phyloP scores from a whole-genome alignment of 2,113 vertebrate genomes.

The Zonotrichia leucophrys region DNA sequence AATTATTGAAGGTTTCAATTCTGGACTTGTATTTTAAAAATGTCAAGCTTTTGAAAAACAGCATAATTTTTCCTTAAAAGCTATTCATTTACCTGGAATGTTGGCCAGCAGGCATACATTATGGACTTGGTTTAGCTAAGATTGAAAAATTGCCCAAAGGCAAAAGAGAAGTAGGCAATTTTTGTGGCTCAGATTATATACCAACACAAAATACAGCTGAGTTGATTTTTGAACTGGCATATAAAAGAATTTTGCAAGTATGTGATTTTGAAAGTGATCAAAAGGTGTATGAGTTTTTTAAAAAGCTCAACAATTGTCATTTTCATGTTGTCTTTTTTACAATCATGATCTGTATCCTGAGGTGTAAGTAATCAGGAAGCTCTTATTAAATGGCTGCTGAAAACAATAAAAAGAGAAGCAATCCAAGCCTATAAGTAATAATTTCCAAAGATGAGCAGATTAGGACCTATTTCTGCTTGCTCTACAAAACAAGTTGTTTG shows the following conservation, averaged over 20 bases:
- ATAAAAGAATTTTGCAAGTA: conserved; percentile 38
- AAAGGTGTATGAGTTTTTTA: conserved; percentile 17
- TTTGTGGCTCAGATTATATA: conserved; percentile 69
- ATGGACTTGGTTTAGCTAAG: conserved; percentile 78
- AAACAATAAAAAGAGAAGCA: conserved; percentile 20
- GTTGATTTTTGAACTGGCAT: conserved; percentile 41
- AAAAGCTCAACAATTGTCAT: neutral
- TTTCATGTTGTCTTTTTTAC: conserved; percentile 6
- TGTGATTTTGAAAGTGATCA: neutral
- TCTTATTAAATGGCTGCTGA: conserved; percentile 14
- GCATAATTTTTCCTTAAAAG: conserved; percentile 80
- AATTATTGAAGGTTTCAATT: conserved; percentile 80
- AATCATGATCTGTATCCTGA: neutral
- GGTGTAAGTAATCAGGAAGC: neutral
- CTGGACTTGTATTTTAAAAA: conserved; percentile 78
- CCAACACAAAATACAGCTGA: conserved; percentile 52
- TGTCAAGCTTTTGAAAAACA: conserved; percentile 82
- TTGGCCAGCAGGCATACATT: conserved; percentile 77
- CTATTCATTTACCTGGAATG: conserved; percentile 84
- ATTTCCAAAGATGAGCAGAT: neutral
- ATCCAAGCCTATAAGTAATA: neutral
- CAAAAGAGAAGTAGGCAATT: conserved; percentile 68
- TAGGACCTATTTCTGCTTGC: neutral
- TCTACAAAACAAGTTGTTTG: neutral
- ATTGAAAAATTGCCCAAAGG: conserved; percentile 77